A percentile compares a stretch with the other conserved stretches of the same genome.
phyloP scores from a whole-genome alignment of 1,140 invertebrate species.

The Drosophila teissieri region DNA sequence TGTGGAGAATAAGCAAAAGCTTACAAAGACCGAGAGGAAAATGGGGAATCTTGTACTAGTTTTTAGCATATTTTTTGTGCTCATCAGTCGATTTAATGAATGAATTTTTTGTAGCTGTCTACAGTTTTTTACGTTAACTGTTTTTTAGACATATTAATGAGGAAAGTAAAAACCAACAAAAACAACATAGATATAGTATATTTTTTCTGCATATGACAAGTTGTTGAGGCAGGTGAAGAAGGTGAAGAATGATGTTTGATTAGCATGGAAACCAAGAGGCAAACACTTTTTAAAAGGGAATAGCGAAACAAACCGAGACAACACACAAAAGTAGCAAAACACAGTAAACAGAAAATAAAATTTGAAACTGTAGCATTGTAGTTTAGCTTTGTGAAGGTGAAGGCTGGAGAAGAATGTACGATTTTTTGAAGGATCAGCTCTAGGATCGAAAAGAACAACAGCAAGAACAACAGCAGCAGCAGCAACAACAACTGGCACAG shows the following conservation, averaged over 20 bases:
- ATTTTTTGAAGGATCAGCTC: constrained; percentile 40
- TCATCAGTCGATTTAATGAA: constrained; percentile 80
- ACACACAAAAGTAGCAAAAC: constrained; percentile 45
- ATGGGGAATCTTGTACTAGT: constrained; percentile 68
- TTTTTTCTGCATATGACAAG: constrained; percentile 52
- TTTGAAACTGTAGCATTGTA: constrained; percentile 61
- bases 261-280: constrained; percentile 62
- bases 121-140: constrained; percentile 79
- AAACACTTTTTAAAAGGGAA: constrained; percentile 69
- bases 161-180: constrained; percentile 40
- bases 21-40: constrained; percentile 18
- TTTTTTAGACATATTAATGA: constrained; percentile 69
- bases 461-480: constrained; percentile 19
- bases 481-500: constrained; percentile 42
- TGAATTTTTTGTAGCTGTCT: constrained; percentile 80
- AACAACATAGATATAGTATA: constrained; percentile 49
- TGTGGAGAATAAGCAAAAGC: constrained; percentile 13
- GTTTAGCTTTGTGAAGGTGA: constrained; percentile 62
- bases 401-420: constrained; percentile 14
- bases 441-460: constrained; percentile 20
- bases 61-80: constrained; percentile 83
- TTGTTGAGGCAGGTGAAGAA: constrained; percentile 17
- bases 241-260: constrained; percentile 11
- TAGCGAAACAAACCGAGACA: constrained; percentile 37
- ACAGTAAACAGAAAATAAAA: constrained; percentile 41